Percentiles rank a stretch among this genome's conserved stretches.
phyloP scores from a whole-genome alignment of 2,888 invertebrate genomes.

The Cybosia mesomella region DNA sequence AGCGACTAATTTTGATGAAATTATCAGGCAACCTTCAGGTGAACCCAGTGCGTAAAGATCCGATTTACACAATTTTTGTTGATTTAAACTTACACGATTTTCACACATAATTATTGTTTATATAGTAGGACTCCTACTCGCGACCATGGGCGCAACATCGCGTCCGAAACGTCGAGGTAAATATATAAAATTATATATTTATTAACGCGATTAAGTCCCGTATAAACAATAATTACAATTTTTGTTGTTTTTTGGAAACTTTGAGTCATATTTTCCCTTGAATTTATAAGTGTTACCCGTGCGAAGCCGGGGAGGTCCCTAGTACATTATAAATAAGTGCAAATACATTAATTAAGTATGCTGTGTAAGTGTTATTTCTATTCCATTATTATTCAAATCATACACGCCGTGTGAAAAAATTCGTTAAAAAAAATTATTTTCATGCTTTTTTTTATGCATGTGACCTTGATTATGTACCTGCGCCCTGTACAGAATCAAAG shows the following conservation, averaged over 20 bases:
- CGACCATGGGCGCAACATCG: too few species aligned
- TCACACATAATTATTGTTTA: too few species aligned
- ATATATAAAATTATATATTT: too few species aligned
- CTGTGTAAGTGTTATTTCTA: not conserved
- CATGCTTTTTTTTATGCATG: not conserved
- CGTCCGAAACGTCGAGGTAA: too few species aligned
- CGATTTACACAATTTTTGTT: too few species aligned
- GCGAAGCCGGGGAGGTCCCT: not conserved
- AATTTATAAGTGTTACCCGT: not conserved
- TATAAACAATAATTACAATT: too few species aligned
- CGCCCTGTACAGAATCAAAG: not conserved
- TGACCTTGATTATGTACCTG: not conserved
- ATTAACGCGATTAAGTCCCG: too few species aligned
- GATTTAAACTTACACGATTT: too few species aligned
- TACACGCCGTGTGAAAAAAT: not conserved
- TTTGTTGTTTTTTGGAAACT: not conserved
- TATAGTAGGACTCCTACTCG: too few species aligned
- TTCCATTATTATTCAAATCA: slow-evolving; percentile 2
- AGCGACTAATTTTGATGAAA: not conserved
- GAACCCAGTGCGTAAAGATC: not conserved
- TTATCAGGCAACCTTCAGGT: not conserved
- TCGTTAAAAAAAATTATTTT: not conserved
- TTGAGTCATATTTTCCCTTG: not conserved
- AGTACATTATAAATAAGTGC: not conserved
- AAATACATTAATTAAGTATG: slow-evolving; percentile 2